Percentiles rank a stretch among this genome's conserved stretches.
Evolutionary conservation across 1,140 invertebrate genomes (phyloP).

Genomic region (Aricia agestis): DNA sequence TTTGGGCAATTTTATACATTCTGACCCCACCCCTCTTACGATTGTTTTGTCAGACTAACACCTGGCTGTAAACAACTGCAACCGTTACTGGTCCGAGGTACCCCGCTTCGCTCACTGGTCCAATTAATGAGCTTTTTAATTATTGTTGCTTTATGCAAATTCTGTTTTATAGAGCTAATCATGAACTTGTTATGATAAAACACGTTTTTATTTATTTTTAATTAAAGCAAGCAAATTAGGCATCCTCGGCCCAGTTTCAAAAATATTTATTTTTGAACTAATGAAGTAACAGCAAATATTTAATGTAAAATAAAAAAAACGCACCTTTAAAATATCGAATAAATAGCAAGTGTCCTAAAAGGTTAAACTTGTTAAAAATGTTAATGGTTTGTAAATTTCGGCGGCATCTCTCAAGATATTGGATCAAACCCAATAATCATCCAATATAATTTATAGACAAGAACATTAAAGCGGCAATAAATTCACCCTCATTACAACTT

Average conservation of each 20-base stretch:
- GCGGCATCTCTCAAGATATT: not conserved
- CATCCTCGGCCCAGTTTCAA: not conserved
- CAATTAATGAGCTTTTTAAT: conserved; percentile 15
- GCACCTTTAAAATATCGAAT: not conserved
- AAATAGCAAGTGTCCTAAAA: not conserved
- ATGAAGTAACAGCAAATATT: not conserved
- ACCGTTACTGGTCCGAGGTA: conserved; percentile 55
- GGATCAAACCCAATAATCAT: not conserved
- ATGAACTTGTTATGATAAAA: not conserved
- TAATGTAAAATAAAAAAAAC: not conserved
- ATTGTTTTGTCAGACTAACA: conserved; percentile 73
- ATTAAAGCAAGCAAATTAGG: not conserved
- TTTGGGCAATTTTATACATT: conserved; percentile 61
- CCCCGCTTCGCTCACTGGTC: conserved; percentile 23
- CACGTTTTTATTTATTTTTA: not conserved
- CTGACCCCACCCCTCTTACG: conserved; percentile 64
- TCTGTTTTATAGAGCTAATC: not conserved
- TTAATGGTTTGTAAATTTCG: not conserved
- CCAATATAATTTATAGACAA: not conserved
- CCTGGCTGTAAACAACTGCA: conserved; percentile 69
- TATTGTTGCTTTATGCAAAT: not conserved
- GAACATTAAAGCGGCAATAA: not conserved
- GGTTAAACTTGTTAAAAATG: not conserved
- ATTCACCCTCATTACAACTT: conserved; percentile 28
- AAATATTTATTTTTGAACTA: not conserved